phyloP scores from a whole-genome alignment of 2,113 vertebrate genomes.

The Hippocampus comes region DNA sequence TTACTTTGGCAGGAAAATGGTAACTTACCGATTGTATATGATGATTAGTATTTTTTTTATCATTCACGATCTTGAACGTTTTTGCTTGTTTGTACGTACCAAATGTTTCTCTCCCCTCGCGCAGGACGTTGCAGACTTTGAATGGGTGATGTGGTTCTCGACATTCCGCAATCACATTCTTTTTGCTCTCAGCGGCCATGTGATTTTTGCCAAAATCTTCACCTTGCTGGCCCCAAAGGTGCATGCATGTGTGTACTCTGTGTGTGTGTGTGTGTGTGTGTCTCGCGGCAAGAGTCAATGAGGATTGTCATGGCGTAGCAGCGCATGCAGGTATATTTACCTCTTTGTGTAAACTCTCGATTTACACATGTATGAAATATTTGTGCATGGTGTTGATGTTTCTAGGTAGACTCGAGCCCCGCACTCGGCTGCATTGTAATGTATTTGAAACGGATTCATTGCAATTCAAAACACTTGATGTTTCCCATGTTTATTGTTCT shows the following conservation, averaged over 20 bases:
- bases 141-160: slow-evolving; percentile 98
- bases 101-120: background rate
- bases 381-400: background rate
- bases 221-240: slow-evolving; percentile 86
- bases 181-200: slow-evolving; percentile 87
- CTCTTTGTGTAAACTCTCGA: background rate
- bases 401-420: background rate
- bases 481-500: too few relatives aligned
- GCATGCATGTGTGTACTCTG: slow-evolving; percentile 45
- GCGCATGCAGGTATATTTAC: slow-evolving; percentile 3
- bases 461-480: background rate
- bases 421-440: background rate
- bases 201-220: slow-evolving; percentile 94
- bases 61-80: background rate
- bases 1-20: slow-evolving; percentile 97
- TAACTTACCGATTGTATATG: slow-evolving; percentile 46
- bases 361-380: background rate
- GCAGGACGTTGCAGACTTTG: slow-evolving; percentile 91
- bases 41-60: background rate
- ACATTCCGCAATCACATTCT: slow-evolving; percentile 92
- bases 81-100: background rate
- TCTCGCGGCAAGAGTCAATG: background rate
- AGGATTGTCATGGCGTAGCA: slow-evolving; percentile 4
- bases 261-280: background rate
- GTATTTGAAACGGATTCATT: background rate